Percentiles rank a stretch among this genome's conserved stretches.
Evolutionary conservation across 2,113 vertebrate species (phyloP).

Genomic region (Gnathonemus longibarbis): DNA sequence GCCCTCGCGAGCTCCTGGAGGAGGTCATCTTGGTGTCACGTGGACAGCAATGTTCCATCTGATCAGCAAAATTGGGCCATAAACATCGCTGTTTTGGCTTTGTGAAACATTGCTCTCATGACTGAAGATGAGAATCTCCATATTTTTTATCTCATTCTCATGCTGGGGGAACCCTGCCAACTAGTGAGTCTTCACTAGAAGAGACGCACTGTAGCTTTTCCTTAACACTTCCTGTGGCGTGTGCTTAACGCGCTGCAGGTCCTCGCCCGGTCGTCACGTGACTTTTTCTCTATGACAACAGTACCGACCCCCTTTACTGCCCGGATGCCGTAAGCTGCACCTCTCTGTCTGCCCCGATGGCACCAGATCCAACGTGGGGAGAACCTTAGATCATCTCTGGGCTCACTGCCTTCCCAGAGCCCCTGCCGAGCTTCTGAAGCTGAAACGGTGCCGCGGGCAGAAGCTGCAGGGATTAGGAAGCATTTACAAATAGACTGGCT

Average conservation of each 20-base stretch:
- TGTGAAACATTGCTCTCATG: too few relatives aligned
- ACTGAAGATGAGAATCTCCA: not conserved
- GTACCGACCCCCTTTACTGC: not conserved
- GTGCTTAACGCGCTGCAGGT: slow-evolving; percentile 41
- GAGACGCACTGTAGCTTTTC: slow-evolving; percentile 40
- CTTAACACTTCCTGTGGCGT: not conserved
- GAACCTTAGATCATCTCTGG: not conserved
- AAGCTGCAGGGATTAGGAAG: not conserved
- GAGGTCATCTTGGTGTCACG: not conserved
- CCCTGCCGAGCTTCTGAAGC: not conserved
- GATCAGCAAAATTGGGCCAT: not conserved
- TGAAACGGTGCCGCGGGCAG: not conserved
- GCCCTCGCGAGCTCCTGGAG: not conserved
- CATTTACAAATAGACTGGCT: not conserved
- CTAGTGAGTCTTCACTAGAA: slow-evolving; percentile 26
- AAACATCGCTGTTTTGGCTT: not conserved
- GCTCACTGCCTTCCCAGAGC: not conserved
- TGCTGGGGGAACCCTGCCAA: slow-evolving; percentile 36
- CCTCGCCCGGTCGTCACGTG: slow-evolving; percentile 1
- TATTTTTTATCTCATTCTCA: slow-evolving; percentile 57
- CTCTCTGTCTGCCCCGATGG: not conserved
- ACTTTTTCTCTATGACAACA: not conserved
- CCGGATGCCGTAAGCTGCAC: not conserved
- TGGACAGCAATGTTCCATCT: not conserved
- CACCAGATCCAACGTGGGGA: not conserved